phyloP scores from a whole-genome alignment of 2,888 invertebrate genomes.

The Sisyra nigra region DNA sequence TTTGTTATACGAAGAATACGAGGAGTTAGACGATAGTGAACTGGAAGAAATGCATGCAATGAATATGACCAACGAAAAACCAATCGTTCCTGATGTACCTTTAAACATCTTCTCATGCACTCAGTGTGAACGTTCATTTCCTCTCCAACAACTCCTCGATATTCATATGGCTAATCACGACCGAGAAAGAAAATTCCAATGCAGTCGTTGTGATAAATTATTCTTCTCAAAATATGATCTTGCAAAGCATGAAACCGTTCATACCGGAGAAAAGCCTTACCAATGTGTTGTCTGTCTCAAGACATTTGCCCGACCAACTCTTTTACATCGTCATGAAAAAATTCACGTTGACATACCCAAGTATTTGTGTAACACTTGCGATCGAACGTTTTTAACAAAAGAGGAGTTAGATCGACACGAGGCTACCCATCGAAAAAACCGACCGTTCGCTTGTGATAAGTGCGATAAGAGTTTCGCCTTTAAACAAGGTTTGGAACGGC shows the following conservation, averaged over 20 bases:
- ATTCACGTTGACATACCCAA: constrained; percentile 43
- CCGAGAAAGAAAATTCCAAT: constrained; percentile 40
- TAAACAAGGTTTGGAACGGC: constrained; percentile 42
- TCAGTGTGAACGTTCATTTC: constrained; percentile 53
- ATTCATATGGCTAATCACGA: constrained; percentile 48
- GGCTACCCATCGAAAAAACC: constrained; percentile 35
- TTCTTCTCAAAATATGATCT: constrained; percentile 58
- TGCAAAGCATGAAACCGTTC: constrained; percentile 42
- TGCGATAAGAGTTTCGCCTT: constrained; percentile 43
- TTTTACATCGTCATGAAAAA: constrained; percentile 55
- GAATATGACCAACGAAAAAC: background rate
- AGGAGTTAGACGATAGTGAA: no score
- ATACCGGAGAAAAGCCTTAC: constrained; percentile 45
- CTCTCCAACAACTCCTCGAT: constrained; percentile 47
- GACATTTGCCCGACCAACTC: constrained; percentile 43
- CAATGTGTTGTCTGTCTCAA: constrained; percentile 48
- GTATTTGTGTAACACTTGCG: constrained; percentile 45
- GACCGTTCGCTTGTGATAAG: constrained; percentile 41
- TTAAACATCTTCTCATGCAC: constrained; percentile 43
- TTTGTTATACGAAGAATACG: no score
- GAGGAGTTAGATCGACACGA: constrained; percentile 48
- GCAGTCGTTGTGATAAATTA: constrained; percentile 40
- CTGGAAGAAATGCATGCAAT: constrained; percentile 5
- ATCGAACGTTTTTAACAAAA: constrained; percentile 45
- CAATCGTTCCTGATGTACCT: background rate